Base-by-base conservation (phyloP, 2,888 invertebrate species). In the Seladonia tumulorum region DNA sequence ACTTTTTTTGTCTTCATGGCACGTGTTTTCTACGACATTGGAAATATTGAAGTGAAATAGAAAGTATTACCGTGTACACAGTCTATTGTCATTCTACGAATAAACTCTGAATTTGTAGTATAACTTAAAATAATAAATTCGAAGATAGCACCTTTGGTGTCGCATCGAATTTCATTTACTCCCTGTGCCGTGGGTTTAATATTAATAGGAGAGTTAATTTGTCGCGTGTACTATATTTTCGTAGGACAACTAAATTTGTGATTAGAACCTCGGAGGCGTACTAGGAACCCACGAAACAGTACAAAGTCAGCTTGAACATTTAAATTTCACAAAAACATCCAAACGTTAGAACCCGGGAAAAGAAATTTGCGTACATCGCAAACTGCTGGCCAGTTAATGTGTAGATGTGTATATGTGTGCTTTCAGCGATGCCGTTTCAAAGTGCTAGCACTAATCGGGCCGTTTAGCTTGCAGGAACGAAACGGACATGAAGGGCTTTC, bases 401-500 rank as follows among this genome's bases (percentile, higher is more conserved):
- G 35, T 5, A 29, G 29, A 25, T 63, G 60, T 63, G 60, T 25
- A 29, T 5, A 5, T 35, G 35, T 35, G 42, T 22, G 60, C 60
- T 63, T 63, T 63, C 60, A 63, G 25, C 60, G 60, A 14, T 25
- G 60, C 60, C 60, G 60, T 29, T 63, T 63, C 25, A 25, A 63
- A 63, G 60, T 25, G 25, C 60, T 5, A 25, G 60, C 60, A 63
- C 60, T 63, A 29, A 63, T 63, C 60, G 60, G 16, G 60, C 16
- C 66, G 18, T 66, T 57, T 66, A 29, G 66, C 66, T 35, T 10
- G 66, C 66, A 66, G 35, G 1, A 29, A 35, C 66, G 66, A 66
- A 66, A 35, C 66, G 35, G 66, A 18, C 66, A 66, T 66, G 35
- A 66, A 66, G 66, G 66, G 66, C 66, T 66, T 66, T 66, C 18